Evolutionary conservation across 2,113 vertebrate species (phyloP).

Genomic region (Megaceryle torquata): DNA sequence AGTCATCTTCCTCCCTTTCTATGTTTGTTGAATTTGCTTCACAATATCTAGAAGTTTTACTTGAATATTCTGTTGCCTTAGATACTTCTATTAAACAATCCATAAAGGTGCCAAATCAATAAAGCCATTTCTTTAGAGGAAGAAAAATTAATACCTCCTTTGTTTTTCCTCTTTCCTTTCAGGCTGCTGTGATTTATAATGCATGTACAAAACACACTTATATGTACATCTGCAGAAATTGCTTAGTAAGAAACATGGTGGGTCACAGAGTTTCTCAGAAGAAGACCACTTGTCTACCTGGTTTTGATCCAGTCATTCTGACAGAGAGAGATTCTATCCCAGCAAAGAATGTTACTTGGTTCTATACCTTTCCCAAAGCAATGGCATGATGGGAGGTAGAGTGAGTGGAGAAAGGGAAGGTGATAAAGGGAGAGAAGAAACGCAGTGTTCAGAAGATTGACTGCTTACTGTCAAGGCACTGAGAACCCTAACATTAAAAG

Average conservation of each 20-base stretch:
- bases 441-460: conserved; percentile 1
- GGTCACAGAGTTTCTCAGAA: not conserved
- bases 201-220: not conserved
- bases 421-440: not conserved
- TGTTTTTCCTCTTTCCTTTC: not conserved
- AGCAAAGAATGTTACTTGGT: not conserved
- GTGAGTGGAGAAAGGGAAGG: not conserved
- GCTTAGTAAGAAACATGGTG: not conserved
- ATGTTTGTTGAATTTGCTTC: not conserved
- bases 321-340: not conserved
- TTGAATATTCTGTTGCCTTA: not conserved
- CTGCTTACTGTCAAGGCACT: conserved; percentile 56
- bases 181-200: not conserved
- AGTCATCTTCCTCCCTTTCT: not conserved
- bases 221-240: not conserved
- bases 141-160: not conserved
- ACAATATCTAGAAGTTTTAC: not conserved
- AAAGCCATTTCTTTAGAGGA: not conserved
- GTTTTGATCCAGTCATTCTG: not conserved
- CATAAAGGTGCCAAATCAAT: not conserved
- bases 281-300: not conserved
- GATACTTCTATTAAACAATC: not conserved
- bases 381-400: not conserved
- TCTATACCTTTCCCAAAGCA: not conserved
- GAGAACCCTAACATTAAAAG: conserved; percentile 45